Percentiles rank a stretch among this genome's conserved stretches.
Conservation (phyloP, 2,797 vertebrate genomes). For the Melanotaenia maccullochi region DNA sequence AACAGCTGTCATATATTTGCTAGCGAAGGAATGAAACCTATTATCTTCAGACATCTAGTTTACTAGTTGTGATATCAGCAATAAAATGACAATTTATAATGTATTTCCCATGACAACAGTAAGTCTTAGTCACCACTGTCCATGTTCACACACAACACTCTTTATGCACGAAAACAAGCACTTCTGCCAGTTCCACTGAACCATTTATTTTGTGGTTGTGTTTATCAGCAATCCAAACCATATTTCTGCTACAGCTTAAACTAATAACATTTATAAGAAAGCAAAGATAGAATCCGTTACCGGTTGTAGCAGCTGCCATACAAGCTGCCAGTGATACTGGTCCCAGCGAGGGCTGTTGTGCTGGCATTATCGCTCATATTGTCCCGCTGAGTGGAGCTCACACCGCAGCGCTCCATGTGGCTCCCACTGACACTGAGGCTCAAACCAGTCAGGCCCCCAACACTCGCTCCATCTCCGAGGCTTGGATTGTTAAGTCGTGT, state of each 20-base stretch:
- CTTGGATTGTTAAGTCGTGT: conserved; percentile 96
- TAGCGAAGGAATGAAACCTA: neutral
- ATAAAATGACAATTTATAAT: neutral
- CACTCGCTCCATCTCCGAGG: conserved; percentile 92
- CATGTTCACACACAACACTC: neutral
- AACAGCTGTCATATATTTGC: neutral
- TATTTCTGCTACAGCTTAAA: neutral
- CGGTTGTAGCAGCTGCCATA: conserved; percentile 97
- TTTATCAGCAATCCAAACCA: neutral
- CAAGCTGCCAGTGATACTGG: conserved; percentile 95
- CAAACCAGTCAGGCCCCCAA: conserved; percentile 91
- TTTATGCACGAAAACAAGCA: neutral
- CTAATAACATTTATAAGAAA: neutral
- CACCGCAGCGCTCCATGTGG: conserved; percentile 93
- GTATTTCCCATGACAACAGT: neutral
- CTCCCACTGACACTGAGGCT: conserved; percentile 96
- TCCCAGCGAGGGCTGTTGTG: conserved; percentile 95
- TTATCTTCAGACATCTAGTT: neutral
- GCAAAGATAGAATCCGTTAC: conserved; percentile 62
- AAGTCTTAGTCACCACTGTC: neutral
- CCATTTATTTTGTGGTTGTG: neutral
- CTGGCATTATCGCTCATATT: conserved; percentile 97
- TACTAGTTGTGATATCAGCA: neutral
- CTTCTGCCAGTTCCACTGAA: neutral
- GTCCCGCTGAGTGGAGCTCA: conserved; percentile 90